Percentiles rank a stretch among this genome's conserved stretches.
These are phyloP conservation scores for Diachasmimorpha longicaudata DNA, from an alignment of 1,140 invertebrate species.

Conservation along the genomic window DNA sequence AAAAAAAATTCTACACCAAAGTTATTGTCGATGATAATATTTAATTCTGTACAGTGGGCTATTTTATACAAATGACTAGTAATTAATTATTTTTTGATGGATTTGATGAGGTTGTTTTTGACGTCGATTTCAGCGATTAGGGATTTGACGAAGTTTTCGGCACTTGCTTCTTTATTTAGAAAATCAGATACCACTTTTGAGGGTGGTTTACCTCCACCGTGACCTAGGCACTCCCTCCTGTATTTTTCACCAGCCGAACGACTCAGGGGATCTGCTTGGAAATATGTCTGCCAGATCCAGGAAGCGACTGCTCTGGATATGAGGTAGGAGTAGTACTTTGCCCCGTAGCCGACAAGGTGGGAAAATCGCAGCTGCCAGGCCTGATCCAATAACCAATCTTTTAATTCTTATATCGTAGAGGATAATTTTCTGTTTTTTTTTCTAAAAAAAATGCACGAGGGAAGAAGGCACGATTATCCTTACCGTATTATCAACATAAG, in stretches of 20 bases:
- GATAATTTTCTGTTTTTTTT: too few species aligned
- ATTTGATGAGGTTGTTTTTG: constrained; percentile 57
- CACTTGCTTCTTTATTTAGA: constrained; percentile 72
- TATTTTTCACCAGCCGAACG: constrained; percentile 79
- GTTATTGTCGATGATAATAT: not conserved
- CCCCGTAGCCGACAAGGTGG: constrained; percentile 96
- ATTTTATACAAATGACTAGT: not conserved
- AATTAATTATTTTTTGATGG: constrained; percentile 13
- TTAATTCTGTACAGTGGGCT: constrained; percentile 6
- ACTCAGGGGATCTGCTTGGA: constrained; percentile 83
- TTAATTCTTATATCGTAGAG: not conserved
- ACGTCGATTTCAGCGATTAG: constrained; percentile 67
- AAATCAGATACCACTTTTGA: constrained; percentile 76
- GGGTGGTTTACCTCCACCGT: constrained; percentile 89
- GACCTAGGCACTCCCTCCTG: constrained; percentile 76
- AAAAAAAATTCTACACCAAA: constrained; percentile 29
- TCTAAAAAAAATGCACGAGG: too few species aligned
- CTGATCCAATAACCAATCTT: constrained; percentile 51
- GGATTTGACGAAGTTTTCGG: constrained; percentile 65
- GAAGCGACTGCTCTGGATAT: constrained; percentile 93
- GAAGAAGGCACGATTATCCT: too few species aligned
- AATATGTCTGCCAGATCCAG: constrained; percentile 91
- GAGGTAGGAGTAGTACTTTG: constrained; percentile 97
- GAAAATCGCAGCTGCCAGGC: constrained; percentile 97
- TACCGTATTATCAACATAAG: constrained; percentile 86